phyloP scores from a whole-genome alignment of 2,888 invertebrate genomes.

The Apodemia hepburni region DNA sequence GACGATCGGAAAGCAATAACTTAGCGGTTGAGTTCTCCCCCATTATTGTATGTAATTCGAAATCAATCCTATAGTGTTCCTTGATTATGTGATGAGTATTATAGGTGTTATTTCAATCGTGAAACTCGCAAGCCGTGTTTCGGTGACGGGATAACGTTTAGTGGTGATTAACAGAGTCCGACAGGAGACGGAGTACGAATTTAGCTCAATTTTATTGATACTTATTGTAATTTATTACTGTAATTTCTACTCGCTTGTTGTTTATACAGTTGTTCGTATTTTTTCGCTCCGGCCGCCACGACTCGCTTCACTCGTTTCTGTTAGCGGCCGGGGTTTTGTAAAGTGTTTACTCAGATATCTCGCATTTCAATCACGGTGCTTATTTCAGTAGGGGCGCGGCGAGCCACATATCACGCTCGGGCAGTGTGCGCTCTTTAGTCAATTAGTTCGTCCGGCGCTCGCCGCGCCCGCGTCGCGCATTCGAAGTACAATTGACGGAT shows the following conservation, averaged over 20 bases:
- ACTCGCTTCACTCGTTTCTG: conserved; percentile 31
- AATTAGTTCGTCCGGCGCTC: conserved; percentile 33
- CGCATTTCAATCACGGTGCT: conserved; percentile 64
- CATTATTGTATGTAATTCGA: conserved; percentile 14
- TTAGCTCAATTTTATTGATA: conserved; percentile 77
- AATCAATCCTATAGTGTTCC: conserved; percentile 21
- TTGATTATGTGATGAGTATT: conserved; percentile 22
- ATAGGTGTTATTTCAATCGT: conserved; percentile 17
- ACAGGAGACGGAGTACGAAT: conserved; percentile 49
- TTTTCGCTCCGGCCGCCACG: conserved; percentile 27
- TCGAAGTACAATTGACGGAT: conserved; percentile 59
- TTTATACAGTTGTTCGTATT: conserved; percentile 31
- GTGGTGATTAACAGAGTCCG: conserved; percentile 36
- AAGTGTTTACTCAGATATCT: conserved; percentile 49
- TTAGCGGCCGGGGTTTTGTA: conserved; percentile 24
- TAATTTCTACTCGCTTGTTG: conserved; percentile 64
- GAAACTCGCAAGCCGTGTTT: conserved; percentile 20
- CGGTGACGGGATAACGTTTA: conserved; percentile 29
- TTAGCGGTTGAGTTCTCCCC: conserved; percentile 8
- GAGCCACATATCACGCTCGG: conserved; percentile 23
- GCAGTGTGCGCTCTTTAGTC: conserved; percentile 29
- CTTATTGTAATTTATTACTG: conserved; percentile 50
- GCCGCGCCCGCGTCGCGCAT: conserved; percentile 42
- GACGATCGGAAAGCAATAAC: conserved; percentile 49
- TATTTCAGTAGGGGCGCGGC: conserved; percentile 39